phyloP scores from a whole-genome alignment of 2,797 vertebrate genomes.

The Alosa sapidissima region DNA sequence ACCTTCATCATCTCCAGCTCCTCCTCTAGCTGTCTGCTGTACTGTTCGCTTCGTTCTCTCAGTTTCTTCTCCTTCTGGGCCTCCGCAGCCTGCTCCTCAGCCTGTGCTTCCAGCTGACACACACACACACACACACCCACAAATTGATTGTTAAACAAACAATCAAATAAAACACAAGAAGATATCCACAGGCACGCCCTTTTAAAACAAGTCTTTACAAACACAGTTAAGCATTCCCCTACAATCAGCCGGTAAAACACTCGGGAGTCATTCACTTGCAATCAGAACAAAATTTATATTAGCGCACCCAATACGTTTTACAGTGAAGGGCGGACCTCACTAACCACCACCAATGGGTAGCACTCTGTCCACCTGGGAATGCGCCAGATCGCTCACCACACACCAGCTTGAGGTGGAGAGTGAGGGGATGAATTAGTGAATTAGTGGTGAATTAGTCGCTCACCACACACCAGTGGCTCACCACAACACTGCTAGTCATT shows the following conservation, averaged over 20 bases:
- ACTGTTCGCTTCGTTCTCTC: slow-evolving; percentile 91
- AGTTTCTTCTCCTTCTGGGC: slow-evolving; percentile 94
- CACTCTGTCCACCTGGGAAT: no score
- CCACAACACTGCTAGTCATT: no score
- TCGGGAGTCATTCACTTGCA: no score
- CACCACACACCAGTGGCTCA: no score
- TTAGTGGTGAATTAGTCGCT: no score
- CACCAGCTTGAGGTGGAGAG: no score
- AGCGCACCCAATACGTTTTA: no score
- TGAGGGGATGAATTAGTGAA: no score
- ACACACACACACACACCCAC: slow-evolving; percentile 24
- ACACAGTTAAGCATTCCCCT: not conserved
- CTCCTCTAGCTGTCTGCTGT: slow-evolving; percentile 91
- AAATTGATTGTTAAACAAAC: not conserved
- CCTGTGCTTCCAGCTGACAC: slow-evolving; percentile 86
- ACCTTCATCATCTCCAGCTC: slow-evolving; percentile 83
- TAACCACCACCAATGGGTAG: no score
- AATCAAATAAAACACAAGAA: not conserved
- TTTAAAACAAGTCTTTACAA: not conserved
- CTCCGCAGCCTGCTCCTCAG: slow-evolving; percentile 86
- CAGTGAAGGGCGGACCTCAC: no score
- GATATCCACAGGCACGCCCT: not conserved
- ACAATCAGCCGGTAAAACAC: not conserved
- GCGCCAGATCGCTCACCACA: no score
- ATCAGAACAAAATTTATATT: no score